A percentile compares a stretch with the other conserved stretches of the same genome.
These are phyloP conservation scores for Prunella fulvescens DNA, from an alignment of 2,113 vertebrate genomes.

Conservation along the genomic window DNA sequence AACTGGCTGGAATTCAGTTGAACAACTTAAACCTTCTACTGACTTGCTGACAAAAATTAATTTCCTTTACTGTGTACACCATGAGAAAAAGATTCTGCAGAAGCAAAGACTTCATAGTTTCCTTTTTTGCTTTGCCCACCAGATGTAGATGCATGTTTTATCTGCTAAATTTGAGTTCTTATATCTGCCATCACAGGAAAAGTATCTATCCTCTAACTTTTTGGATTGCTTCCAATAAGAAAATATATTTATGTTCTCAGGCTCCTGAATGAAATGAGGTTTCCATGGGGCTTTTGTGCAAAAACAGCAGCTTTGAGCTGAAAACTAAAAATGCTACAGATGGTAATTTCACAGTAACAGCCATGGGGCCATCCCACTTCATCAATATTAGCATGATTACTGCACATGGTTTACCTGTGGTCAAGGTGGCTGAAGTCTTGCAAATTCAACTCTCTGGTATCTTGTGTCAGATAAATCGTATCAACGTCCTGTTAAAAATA, in stretches of 20 bases:
- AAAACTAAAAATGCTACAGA: neutral
- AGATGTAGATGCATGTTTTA: constrained; percentile 22
- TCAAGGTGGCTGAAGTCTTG: constrained; percentile 98
- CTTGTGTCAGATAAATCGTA: constrained; percentile 96
- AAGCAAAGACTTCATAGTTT: neutral
- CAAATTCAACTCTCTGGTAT: constrained; percentile 91
- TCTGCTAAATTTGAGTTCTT: neutral
- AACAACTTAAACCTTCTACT: constrained; percentile 9
- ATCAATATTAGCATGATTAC: neutral
- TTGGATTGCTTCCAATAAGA: neutral
- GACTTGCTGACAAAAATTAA: neutral
- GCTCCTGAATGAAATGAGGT: neutral
- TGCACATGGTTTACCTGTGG: constrained; percentile 80
- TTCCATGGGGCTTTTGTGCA: neutral
- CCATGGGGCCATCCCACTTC: neutral
- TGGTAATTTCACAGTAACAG: neutral
- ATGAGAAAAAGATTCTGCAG: neutral
- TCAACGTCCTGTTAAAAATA: constrained; percentile 87
- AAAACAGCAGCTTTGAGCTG: neutral
- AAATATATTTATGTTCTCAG: constrained; percentile 11
- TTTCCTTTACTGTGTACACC: neutral
- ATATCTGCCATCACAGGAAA: neutral
- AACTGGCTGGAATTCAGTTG: neutral
- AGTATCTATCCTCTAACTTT: neutral
- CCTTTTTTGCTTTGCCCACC: neutral